phyloP scores from a whole-genome alignment of 2,797 vertebrate species.

The Glossophaga mutica region DNA sequence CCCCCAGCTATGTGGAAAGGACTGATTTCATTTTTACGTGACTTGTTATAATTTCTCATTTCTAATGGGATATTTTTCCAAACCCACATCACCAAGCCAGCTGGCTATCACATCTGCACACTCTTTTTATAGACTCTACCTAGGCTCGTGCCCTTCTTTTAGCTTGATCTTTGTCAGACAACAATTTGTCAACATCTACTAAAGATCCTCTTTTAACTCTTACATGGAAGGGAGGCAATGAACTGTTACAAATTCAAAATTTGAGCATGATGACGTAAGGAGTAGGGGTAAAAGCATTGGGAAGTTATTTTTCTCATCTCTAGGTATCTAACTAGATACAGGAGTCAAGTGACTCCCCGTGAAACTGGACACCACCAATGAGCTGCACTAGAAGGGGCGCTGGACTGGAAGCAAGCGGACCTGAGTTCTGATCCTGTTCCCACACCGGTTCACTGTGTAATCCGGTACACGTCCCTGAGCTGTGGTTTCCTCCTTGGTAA shows the following conservation, averaged over 20 bases:
- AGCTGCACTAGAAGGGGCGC: accelerated
- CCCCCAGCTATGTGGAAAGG: constrained; percentile 35
- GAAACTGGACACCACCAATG: neutral
- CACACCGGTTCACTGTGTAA: neutral
- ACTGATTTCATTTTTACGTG: constrained; percentile 48
- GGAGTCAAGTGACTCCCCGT: neutral
- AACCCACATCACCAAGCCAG: neutral
- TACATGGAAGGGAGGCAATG: neutral
- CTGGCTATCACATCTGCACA: constrained; percentile 2
- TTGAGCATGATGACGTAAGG: neutral
- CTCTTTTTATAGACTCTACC: neutral
- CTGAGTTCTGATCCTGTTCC: neutral
- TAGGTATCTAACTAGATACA: neutral
- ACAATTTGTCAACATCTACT: constrained; percentile 28
- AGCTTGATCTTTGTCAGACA: neutral
- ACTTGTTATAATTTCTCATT: neutral
- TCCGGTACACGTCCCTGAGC: neutral
- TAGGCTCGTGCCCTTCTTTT: neutral
- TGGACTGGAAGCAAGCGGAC: neutral
- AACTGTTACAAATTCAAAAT: neutral
- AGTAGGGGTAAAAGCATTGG: neutral
- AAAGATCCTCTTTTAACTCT: neutral
- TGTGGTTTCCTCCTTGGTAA: neutral
- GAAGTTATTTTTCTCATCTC: neutral
- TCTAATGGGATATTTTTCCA: constrained; percentile 24